Evolutionary conservation across 1,140 invertebrate genomes (phyloP), one percentile per base, ranked within the genome.

Genomic region (Danaus plexippus): DNA sequence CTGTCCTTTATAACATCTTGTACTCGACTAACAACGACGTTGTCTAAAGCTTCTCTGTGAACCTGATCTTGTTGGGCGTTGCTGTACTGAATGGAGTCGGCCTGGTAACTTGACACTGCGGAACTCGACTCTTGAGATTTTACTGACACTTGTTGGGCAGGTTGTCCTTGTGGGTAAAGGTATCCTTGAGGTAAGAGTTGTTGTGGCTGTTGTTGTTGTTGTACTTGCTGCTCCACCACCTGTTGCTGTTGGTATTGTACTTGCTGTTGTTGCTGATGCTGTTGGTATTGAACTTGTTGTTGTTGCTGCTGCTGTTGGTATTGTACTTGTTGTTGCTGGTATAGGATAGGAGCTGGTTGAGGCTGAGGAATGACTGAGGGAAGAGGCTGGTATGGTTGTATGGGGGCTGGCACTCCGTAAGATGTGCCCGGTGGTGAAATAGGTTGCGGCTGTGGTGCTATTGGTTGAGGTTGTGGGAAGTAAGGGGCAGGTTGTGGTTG

Each of bases 1-100:
- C 67, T 74, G 0, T 84, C 77, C 49, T 69, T 84, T 18, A 87
- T 75, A 9, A 85, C 77, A 41, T 75, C 71, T 54, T 81, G 74
- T 43, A 85, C 71, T 15, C 68, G 69, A 11, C 63, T 66, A 0
- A 85, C 71, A 0, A 81, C 75, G 5, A 72, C 69, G 2, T 82
- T 73, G 48, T 87, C 80, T 6, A 88, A 63, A 12, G 75, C 73
- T 7, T 80, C 74, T 9, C 64, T 60, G 47, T 86, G 80, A 3
- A 54, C 57, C 53, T 73, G 73, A 10, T 45, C 51, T 40, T 72
- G 58, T 7, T 60, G 71, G 0, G 59, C 42, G 15, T 48, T 69
- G 42, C 52, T 73, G 56, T 80, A 83, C 53, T 77, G 80, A 18
- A 69, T 72, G 7, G 69, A 71, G 52, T 81, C 75, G 3, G 77